A percentile compares a stretch with the other conserved stretches of the same genome.
These are phyloP conservation scores for Anagyrus pseudococci DNA, from an alignment of 2,888 invertebrate species.

Conservation along the genomic window DNA sequence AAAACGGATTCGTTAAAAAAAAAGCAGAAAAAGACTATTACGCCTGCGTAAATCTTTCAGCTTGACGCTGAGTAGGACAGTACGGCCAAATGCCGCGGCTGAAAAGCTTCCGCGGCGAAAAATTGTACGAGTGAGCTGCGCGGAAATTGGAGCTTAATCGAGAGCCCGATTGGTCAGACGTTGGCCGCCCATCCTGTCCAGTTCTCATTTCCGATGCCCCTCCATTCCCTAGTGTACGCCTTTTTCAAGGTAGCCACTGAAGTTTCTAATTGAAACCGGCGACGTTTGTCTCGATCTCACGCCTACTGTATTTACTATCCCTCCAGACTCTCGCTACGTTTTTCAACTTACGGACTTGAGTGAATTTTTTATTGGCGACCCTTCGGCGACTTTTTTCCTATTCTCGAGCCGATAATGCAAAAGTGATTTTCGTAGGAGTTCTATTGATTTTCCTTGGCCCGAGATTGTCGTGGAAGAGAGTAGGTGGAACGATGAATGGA, in stretches of 20 bases:
- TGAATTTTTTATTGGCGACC: neutral
- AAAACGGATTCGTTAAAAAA: neutral
- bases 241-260: slow-evolving; percentile 19
- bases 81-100: no score
- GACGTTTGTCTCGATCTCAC: slow-evolving; percentile 1
- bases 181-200: neutral
- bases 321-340: slow-evolving; percentile 2
- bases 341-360: neutral
- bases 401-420: no score
- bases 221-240: slow-evolving; percentile 1
- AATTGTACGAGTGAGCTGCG: neutral
- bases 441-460: no score
- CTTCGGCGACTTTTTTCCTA: neutral
- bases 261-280: slow-evolving; percentile 30
- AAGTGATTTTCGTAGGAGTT: neutral
- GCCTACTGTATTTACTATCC: neutral
- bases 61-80: no score
- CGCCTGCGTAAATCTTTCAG: no score
- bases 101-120: neutral
- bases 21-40: neutral
- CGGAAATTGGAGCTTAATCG: slow-evolving; percentile 27
- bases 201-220: slow-evolving; percentile 15
- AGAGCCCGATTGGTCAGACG: slow-evolving; percentile 19
- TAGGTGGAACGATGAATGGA: neutral
- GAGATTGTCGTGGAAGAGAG: no score